A percentile compares a stretch with the other conserved stretches of the same genome.
Evolutionary conservation across 2,113 vertebrate genomes (phyloP).

Genomic region (Istiophorus platypterus): DNA sequence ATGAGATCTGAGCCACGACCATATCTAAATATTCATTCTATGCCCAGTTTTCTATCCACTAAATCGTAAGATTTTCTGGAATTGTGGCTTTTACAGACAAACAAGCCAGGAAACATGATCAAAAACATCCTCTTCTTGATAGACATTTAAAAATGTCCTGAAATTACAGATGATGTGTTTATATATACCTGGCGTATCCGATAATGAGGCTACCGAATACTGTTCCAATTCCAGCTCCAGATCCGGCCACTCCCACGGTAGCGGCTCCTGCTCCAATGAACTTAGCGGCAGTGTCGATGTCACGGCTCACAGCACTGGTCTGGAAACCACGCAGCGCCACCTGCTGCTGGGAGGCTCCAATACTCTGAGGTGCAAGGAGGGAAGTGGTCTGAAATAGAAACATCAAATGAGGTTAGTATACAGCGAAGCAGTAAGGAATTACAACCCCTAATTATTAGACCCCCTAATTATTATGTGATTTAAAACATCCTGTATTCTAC

Average conservation of each 20-base stretch:
- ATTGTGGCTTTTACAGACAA: background rate
- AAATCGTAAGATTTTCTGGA: no score
- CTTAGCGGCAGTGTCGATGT: conserved; percentile 99
- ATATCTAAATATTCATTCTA: background rate
- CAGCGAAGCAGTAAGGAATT: background rate
- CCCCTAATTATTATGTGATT: no score
- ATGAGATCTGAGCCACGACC: no score
- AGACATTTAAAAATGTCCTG: background rate
- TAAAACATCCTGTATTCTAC: no score
- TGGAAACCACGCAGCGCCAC: conserved; percentile 92
- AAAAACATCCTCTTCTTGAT: no score
- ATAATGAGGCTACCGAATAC: conserved; percentile 99
- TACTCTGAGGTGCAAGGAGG: conserved; percentile 85
- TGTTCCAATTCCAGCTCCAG: conserved; percentile 98
- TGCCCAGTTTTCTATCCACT: background rate
- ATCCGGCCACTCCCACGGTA: conserved; percentile 98
- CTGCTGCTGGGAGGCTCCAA: conserved; percentile 80
- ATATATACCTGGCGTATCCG: conserved; percentile 96
- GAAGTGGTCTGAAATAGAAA: conserved; percentile 84
- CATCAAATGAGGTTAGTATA: background rate
- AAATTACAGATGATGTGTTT: background rate
- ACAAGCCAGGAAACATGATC: background rate
- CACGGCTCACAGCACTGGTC: conserved; percentile 94
- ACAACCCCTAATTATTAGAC: background rate
- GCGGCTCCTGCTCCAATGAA: conserved; percentile 99